Conservation (phyloP, 2,888 invertebrate genomes). For the Dorcus hopei region DNA sequence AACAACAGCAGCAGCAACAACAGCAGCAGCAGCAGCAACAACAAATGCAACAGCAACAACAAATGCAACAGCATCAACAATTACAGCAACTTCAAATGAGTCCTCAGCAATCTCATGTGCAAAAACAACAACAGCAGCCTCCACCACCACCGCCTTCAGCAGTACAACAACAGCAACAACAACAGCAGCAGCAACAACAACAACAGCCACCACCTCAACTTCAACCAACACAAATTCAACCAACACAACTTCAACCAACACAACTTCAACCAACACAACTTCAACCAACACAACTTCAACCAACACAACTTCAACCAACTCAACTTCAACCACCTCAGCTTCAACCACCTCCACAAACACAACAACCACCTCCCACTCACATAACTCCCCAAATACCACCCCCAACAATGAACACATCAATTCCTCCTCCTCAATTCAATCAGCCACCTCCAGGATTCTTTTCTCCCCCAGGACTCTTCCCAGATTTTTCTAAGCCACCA, state of each 20-base stretch:
- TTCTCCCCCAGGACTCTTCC: constrained; percentile 56
- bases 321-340: constrained; percentile 14
- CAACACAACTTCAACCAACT: constrained; percentile 5
- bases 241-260: no score
- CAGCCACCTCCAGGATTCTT: constrained; percentile 49
- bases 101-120: constrained; percentile 41
- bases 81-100: constrained; percentile 12
- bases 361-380: constrained; percentile 21
- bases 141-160: no score
- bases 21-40: constrained; percentile 49
- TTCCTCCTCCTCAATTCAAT: constrained; percentile 45
- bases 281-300: constrained; percentile 10
- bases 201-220: constrained; percentile 32
- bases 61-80: neutral
- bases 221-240: neutral
- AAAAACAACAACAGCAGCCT: constrained; percentile 51
- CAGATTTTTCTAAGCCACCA: constrained; percentile 84
- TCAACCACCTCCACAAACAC: constrained; percentile 5
- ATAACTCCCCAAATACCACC: constrained; percentile 34
- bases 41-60: neutral
- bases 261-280: constrained; percentile 41
- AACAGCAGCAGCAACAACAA: constrained; percentile 35
- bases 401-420: constrained; percentile 33
- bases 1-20: constrained; percentile 35
- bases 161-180: no score